phyloP scores from a whole-genome alignment of 1,140 invertebrate genomes.

The Bicyclus anynana region DNA sequence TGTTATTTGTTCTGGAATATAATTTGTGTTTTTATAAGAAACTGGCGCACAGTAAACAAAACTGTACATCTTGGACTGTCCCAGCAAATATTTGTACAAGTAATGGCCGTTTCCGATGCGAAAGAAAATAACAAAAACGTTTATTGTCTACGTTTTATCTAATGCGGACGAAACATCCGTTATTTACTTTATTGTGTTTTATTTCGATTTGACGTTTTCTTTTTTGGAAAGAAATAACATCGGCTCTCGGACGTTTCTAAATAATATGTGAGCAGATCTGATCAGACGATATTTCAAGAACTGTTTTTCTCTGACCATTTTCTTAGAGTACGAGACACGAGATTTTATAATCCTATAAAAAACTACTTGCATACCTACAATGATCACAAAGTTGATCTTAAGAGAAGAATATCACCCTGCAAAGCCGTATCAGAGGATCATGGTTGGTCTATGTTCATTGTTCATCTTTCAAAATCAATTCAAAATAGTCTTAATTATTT shows the following conservation, averaged over 20 bases:
- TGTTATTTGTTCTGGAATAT: not conserved
- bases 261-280: not conserved
- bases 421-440: too few species aligned
- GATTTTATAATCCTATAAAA: too few species aligned
- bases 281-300: too few species aligned
- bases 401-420: too few species aligned
- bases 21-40: not conserved
- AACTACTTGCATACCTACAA: too few species aligned
- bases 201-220: not conserved
- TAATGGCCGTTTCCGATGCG: constrained; percentile 35
- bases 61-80: constrained; percentile 10
- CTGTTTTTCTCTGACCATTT: too few species aligned
- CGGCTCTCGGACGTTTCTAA: not conserved
- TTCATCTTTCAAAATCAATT: too few species aligned
- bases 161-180: constrained; percentile 9
- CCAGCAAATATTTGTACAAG: constrained; percentile 35
- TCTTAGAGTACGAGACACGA: too few species aligned
- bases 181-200: constrained; percentile 8
- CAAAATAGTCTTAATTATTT: too few species aligned
- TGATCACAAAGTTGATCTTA: too few species aligned
- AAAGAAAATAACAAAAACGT: constrained; percentile 20
- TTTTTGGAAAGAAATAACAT: not conserved
- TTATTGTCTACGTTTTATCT: constrained; percentile 18
- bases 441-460: too few species aligned
- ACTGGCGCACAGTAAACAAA: constrained; percentile 21